Conservation (phyloP, 1,140 invertebrate species). For the Aphaenogaster rudis region DNA sequence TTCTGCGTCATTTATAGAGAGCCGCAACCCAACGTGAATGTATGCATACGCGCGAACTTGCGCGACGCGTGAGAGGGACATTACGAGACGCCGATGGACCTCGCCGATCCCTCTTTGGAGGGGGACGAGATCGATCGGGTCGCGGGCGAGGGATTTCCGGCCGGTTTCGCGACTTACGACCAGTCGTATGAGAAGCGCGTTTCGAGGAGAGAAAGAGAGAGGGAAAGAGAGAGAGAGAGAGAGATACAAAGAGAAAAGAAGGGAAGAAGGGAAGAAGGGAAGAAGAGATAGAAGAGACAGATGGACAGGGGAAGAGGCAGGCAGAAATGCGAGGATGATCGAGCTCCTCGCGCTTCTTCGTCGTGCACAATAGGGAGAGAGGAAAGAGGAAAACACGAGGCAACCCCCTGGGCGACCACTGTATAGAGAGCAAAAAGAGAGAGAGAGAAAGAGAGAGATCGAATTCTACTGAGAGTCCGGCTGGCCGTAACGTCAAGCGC, state of each 20-base stretch:
- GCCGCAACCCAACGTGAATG: constrained; percentile 36
- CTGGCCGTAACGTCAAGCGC: constrained; percentile 62
- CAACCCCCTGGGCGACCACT: constrained; percentile 19
- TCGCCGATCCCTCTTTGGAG: neutral
- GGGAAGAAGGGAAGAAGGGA: neutral
- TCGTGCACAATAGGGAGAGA: constrained; percentile 34
- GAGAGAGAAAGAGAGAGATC: too few species aligned
- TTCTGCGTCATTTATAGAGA: constrained; percentile 7
- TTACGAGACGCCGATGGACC: neutral
- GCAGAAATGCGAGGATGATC: constrained; percentile 10
- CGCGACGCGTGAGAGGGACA: constrained; percentile 14
- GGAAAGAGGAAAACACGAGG: constrained; percentile 6
- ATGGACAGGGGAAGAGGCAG: constrained; percentile 5
- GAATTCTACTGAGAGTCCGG: neutral
- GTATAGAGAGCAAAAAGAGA: neutral
- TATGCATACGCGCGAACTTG: neutral
- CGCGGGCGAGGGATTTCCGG: neutral
- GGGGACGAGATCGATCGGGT: neutral
- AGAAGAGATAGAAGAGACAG: neutral
- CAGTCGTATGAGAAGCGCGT: constrained; percentile 27
- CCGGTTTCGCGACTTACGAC: constrained; percentile 51
- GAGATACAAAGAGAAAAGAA: neutral
- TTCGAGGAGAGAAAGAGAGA: neutral
- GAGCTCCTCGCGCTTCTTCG: constrained; percentile 2
- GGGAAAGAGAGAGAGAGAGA: neutral